Base-by-base conservation (phyloP, 2,888 invertebrate species). In the Agrotis segetum region DNA sequence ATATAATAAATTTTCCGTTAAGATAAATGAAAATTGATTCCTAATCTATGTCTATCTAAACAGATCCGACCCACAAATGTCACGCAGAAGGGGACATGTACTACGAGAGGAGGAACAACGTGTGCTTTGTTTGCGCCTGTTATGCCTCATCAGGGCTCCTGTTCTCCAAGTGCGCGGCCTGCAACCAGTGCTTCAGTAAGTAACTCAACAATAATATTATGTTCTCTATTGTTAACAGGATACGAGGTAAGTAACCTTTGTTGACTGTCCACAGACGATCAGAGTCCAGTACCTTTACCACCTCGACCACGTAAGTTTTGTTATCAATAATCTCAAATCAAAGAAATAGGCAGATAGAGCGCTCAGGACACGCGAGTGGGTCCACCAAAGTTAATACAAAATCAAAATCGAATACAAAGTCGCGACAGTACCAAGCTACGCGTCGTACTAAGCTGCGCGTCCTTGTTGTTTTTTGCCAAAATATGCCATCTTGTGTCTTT, bases 101-200 rank as follows among this genome's bases (percentile, higher is more conserved):
- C 89, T 90, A 89, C 72, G 83, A 85, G 21, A 84, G 80, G 16
- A 76, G 76, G 7, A 64, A 74, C 7, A 82, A 74, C 49, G 77
- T 79, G 3, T 94, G 94, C 81, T 87, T 83, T 77, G 80, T 95
- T n/a, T 95, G 95, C 77, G 94, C 88, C 3, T 95, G 95, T 77
- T 94, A 92, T 86, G 68, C 74, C 0, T 17, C 61, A 0, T 71
- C 65, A 46, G 85, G 85, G 9, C 79, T 71, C 1, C 67, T 93
- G 16, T 88, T 85, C 81, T 83, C 91, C 47, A 93, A 92, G 77
- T 94, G 94, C 69, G 89, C 89, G 0, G 79, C 90, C 0, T 93
- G 94, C 87, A 83, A 84, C 64, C 71, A 69, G 21, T 92, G 92
- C 59, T 59, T 63, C 71, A 71, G 86, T 91, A 84, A 76, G 72